Base-by-base conservation (phyloP, 2,113 vertebrate species). In the Calcarius ornatus region DNA sequence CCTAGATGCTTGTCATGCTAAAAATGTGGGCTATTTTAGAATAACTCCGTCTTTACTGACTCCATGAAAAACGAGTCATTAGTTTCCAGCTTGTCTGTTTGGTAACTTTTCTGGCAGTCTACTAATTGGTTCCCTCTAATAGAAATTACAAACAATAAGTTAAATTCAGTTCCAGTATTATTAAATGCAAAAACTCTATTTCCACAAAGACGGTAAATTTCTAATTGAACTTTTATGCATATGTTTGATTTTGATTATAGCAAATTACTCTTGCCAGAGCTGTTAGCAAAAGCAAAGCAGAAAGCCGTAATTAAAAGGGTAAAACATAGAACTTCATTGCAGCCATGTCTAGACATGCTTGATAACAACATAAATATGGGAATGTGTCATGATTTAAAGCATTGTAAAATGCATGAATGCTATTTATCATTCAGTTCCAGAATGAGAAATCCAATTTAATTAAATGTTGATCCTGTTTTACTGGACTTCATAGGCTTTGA, bases 361-460 rank as follows among this genome's bases (percentile, higher is more conserved):
- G 56, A 81, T 86, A 96, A 81, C n/a, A 79, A 76, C 33, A 92
- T 89, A 87, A 85, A 69, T 94, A 95, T 65, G 50, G 50, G 43
- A 92, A 77, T 47, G 27, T 76, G 23, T 38, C 21, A 69, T 65
- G 35, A 68, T 81, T 65, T 87, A 93, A 95, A 72, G 28, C 73
- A 37, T 28, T 93, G 51, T 96, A 90, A 90, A 96, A 96, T 95
- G 43, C 15, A 91, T 21, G 71, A 80, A 73, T 56, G 11, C 6
- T 81, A 60, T 82, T 92, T 94, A 90, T 92, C 72, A 53, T 90
- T 94, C 47, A 38, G 53, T 97, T 97, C 79, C 75, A 88, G 82
- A 97, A 91, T 81, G 73, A 96, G 79, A 95, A 97, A 96, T 95
- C 15, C 28, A 72, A 83, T 97, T 96, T 97, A 97, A 97, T 94